These are phyloP conservation scores for Caiman crocodilus DNA, from an alignment of 2,797 vertebrate genomes.

Conservation along the genomic window DNA sequence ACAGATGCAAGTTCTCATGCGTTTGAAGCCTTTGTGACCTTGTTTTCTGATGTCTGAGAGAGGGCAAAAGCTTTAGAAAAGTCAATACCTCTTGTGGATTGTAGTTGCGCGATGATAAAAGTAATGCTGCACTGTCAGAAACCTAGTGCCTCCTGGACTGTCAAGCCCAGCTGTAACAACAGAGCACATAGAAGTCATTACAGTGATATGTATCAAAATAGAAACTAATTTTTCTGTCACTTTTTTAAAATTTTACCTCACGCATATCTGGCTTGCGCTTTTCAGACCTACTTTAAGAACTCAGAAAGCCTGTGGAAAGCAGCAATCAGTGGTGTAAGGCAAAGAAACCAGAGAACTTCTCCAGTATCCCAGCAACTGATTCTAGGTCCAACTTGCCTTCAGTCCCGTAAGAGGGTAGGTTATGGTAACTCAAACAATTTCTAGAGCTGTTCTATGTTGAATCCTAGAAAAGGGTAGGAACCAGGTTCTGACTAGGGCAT, in stretches of 20 bases:
- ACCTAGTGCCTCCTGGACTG: not conserved
- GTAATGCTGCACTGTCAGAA: not conserved
- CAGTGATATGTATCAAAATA: not conserved
- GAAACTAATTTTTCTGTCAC: not conserved
- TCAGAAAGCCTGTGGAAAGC: slow-evolving; percentile 87
- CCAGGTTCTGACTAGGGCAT: not conserved
- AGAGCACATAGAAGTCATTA: not conserved
- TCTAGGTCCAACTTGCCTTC: slow-evolving; percentile 57
- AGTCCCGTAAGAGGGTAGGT: slow-evolving; percentile 88
- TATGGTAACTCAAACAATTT: not conserved
- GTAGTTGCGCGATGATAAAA: not conserved
- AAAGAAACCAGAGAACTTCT: slow-evolving; percentile 71
- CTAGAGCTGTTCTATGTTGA: not conserved
- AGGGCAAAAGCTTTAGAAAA: not conserved
- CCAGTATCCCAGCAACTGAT: slow-evolving; percentile 53
- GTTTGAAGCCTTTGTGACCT: not conserved
- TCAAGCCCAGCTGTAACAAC: not conserved
- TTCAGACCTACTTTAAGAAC: slow-evolving; percentile 89
- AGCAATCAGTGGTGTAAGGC: slow-evolving; percentile 81
- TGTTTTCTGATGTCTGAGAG: not conserved
- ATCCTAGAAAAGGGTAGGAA: not conserved
- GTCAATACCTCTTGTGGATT: not conserved
- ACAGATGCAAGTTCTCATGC: not conserved
- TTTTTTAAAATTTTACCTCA: not conserved
- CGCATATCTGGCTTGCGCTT: slow-evolving; percentile 30